Evolutionary conservation across 2,888 invertebrate genomes (phyloP), one percentile per base, ranked within the genome.

Genomic region (Archips xylosteana): DNA sequence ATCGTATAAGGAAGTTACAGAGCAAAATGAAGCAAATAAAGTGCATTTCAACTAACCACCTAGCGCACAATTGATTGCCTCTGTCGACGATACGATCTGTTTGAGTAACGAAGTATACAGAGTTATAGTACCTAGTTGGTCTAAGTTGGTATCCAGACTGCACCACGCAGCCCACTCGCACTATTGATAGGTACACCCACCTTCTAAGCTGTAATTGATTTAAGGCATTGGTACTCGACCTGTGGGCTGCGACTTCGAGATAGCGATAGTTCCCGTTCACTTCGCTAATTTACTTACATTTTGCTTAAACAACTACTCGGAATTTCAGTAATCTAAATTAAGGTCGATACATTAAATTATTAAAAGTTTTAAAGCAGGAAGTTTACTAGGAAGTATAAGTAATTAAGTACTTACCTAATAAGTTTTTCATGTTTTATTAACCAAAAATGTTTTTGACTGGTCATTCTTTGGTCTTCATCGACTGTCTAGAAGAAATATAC

Each of bases 41-140:
- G 15, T 65, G 36, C 64, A 65, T 65, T 74, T 42, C 65, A 65
- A 64, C 59, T 51, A 64, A 69, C 63, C 68, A 63, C 68, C 59
- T 64, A 23, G 69, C 15, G 64, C 13, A 60, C 63, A 74, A 70
- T 74, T 74, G 70, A 74, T 74, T 74, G 61, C 74, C 70, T 67
- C 70, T 70, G 36, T 60, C 65, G 69, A 59, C 64, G 69, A 74
- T 74, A 70, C 74, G 59, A 74, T 74, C 69, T 70, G 70, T 74
- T 74, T 70, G 64, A 69, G 60, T 74, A 74, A 65, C 69, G 74
- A 74, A 74, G 60, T 65, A 65, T 65, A 63, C 64, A 49, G 36
- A 64, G 64, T 49, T 69, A 36, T 61, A 65, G 70, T 54, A 23
- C 23, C 1, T 23, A 42, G 65, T 70, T 61, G 60, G 62, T 13